phyloP scores from a whole-genome alignment of 1,140 invertebrate species.

The Brachionus calyciflorus region DNA sequence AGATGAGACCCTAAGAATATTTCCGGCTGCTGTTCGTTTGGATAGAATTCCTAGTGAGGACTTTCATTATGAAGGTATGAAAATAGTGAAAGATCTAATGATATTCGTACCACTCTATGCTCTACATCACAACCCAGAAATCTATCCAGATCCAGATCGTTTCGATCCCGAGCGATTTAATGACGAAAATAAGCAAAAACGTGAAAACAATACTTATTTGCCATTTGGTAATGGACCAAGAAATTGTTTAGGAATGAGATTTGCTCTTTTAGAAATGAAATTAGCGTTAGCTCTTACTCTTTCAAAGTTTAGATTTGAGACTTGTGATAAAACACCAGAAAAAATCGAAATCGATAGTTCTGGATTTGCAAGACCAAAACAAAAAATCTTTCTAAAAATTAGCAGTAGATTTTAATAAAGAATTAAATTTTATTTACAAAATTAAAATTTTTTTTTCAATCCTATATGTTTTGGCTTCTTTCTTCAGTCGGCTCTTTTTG shows the following conservation, averaged over 20 bases:
- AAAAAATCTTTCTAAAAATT: background rate
- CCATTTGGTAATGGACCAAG: slow-evolving; percentile 65
- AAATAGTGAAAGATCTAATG: slow-evolving; percentile 63
- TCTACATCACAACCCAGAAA: slow-evolving; percentile 66
- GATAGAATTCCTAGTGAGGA: slow-evolving; percentile 50
- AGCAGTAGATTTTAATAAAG: background rate
- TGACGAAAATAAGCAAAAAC: slow-evolving; percentile 48
- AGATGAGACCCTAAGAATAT: slow-evolving; percentile 52
- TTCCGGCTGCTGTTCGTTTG: slow-evolving; percentile 49
- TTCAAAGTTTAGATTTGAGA: slow-evolving; percentile 51
- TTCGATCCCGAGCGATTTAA: slow-evolving; percentile 67
- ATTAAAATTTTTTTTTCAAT: too few species aligned
- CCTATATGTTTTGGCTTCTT: too few species aligned
- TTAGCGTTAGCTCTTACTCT: slow-evolving; percentile 62
- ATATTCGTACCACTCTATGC: slow-evolving; percentile 67
- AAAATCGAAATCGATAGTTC: slow-evolving; percentile 39
- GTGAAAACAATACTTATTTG: slow-evolving; percentile 57
- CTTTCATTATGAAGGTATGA: slow-evolving; percentile 53
- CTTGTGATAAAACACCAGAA: slow-evolving; percentile 51
- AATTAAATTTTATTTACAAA: too few species aligned
- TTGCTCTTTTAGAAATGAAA: slow-evolving; percentile 69
- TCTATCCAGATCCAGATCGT: slow-evolving; percentile 65
- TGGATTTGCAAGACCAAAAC: background rate
- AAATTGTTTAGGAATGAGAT: slow-evolving; percentile 66
- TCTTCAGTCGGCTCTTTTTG: too few species aligned